Evolutionary conservation across 2,888 invertebrate genomes (phyloP).

Genomic region (Microchrysa polita): DNA sequence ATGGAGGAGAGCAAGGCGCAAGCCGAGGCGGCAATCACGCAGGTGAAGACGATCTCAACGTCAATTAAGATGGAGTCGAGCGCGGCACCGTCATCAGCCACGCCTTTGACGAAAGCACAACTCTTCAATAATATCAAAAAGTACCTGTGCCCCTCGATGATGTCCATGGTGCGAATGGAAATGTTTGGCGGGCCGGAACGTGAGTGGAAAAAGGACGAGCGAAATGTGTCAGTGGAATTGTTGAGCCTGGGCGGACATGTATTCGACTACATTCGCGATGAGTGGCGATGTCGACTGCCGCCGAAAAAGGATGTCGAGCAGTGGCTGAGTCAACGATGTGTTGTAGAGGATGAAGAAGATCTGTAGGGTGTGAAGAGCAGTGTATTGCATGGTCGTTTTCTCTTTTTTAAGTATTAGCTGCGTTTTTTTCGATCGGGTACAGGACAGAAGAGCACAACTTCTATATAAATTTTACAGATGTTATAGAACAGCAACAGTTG

Average conservation of each 20-base stretch:
- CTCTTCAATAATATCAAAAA: slow-evolving; percentile 62
- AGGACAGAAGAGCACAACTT: too few relatives aligned
- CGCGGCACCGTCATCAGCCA: background rate
- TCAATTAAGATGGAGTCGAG: slow-evolving; percentile 41
- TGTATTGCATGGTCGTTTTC: too few relatives aligned
- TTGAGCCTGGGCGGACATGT: slow-evolving; percentile 58
- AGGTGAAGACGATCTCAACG: slow-evolving; percentile 50
- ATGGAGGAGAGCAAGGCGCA: background rate
- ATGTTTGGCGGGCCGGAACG: slow-evolving; percentile 62
- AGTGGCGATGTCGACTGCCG: slow-evolving; percentile 63
- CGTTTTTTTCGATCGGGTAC: too few relatives aligned
- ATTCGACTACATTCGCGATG: slow-evolving; percentile 60
- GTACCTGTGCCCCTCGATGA: slow-evolving; percentile 61
- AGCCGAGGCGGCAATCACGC: slow-evolving; percentile 13
- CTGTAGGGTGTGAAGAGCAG: slow-evolving; percentile 49
- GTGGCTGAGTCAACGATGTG: slow-evolving; percentile 55
- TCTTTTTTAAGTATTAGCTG: too few relatives aligned
- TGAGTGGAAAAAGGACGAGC: slow-evolving; percentile 61
- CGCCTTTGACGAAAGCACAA: slow-evolving; percentile 56
- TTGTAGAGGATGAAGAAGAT: slow-evolving; percentile 54
- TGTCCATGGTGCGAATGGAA: slow-evolving; percentile 62
- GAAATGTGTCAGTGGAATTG: slow-evolving; percentile 58
- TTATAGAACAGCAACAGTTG: too few relatives aligned
- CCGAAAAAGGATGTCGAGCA: slow-evolving; percentile 55
- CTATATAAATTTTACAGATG: too few relatives aligned